These are phyloP conservation scores for Huso huso DNA, from an alignment of 2,797 vertebrate genomes.

Conservation along the genomic window DNA sequence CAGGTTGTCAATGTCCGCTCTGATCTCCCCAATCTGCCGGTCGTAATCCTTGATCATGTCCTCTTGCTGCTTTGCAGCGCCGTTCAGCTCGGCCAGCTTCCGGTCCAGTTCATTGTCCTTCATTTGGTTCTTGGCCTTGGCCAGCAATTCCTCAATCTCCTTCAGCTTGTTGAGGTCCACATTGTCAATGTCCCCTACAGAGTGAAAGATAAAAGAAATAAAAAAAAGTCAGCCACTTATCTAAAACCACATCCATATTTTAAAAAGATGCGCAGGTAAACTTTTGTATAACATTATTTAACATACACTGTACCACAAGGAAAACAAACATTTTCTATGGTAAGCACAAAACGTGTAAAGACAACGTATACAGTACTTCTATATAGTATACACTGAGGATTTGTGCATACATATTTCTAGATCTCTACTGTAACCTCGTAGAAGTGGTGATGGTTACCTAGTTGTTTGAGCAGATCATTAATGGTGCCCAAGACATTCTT, in stretches of 20 bases:
- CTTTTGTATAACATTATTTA: too few species aligned
- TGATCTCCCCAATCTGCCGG: constrained; percentile 82
- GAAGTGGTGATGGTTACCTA: constrained; percentile 58
- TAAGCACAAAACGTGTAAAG: too few species aligned
- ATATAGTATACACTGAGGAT: too few species aligned
- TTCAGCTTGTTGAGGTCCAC: constrained; percentile 87
- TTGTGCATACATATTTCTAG: too few species aligned
- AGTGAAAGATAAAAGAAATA: too few species aligned
- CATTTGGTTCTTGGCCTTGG: constrained; percentile 81
- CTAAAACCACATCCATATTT: too few species aligned
- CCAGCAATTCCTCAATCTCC: constrained; percentile 78
- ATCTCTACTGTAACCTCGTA: too few species aligned
- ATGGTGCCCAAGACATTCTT: constrained; percentile 74
- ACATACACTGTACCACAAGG: too few species aligned
- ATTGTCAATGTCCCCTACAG: constrained; percentile 81
- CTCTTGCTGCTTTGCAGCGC: constrained; percentile 75
- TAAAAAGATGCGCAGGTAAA: too few species aligned
- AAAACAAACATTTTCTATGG: too few species aligned
- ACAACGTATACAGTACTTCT: too few species aligned
- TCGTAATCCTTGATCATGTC: constrained; percentile 81
- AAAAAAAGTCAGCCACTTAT: too few species aligned
- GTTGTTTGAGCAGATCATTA: constrained; percentile 70
- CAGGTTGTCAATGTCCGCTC: constrained; percentile 85
- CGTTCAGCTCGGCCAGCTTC: constrained; percentile 79
- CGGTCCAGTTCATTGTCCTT: constrained; percentile 69